These are phyloP conservation scores for Pimephales promelas DNA, from an alignment of 2,113 vertebrate species.

Conservation along the genomic window DNA sequence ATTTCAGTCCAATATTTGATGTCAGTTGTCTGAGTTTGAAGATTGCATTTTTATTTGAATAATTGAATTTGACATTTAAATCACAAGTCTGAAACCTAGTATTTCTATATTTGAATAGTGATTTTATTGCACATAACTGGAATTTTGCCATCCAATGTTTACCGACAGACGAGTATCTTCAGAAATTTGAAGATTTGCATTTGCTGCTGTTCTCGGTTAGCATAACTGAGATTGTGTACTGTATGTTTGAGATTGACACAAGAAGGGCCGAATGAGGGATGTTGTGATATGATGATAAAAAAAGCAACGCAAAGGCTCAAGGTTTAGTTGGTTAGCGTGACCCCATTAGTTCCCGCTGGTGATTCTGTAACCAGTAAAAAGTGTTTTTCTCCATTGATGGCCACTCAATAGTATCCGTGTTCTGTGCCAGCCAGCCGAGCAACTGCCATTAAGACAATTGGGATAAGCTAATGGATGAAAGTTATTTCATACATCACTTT, in stretches of 20 bases:
- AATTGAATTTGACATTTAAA: neutral
- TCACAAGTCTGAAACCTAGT: neutral
- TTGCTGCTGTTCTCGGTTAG: conserved; percentile 9
- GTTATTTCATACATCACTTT: neutral
- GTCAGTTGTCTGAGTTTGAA: neutral
- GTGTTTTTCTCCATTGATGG: neutral
- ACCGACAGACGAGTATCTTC: neutral
- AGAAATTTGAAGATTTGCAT: neutral
- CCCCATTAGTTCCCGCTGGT: neutral
- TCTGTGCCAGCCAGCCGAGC: neutral
- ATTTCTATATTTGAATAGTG: neutral
- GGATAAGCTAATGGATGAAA: neutral
- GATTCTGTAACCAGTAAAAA: neutral
- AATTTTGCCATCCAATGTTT: neutral
- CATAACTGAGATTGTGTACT: conserved; percentile 13
- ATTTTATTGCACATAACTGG: neutral
- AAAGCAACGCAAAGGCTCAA: neutral
- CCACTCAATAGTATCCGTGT: neutral
- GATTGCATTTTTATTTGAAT: neutral
- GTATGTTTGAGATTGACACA: neutral
- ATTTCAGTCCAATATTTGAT: neutral
- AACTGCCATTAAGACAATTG: neutral
- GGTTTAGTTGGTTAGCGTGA: neutral
- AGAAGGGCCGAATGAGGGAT: neutral
- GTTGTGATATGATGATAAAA: neutral